A percentile compares a stretch with the other conserved stretches of the same genome.
Evolutionary conservation across 2,888 invertebrate species (phyloP).

Genomic region (Calameuta pallipes): DNA sequence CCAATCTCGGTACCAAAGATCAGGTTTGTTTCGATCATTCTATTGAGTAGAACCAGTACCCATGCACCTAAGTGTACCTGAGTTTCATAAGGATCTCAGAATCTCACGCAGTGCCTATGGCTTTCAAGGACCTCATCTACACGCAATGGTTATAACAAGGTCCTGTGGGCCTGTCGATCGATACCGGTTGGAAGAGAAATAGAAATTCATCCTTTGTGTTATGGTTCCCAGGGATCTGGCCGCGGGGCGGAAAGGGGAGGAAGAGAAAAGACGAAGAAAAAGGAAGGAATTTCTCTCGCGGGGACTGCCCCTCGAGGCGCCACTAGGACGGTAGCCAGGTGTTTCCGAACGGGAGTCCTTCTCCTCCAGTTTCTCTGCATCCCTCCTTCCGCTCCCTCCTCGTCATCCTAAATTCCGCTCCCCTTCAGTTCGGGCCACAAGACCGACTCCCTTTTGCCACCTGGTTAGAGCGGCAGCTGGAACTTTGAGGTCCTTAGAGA

Average conservation of each 20-base stretch:
- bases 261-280: slow-evolving; percentile 37
- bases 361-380: slow-evolving; percentile 7
- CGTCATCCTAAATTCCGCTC: slow-evolving; percentile 1
- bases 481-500: slow-evolving; percentile 27
- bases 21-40: background rate
- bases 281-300: slow-evolving; percentile 40
- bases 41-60: background rate
- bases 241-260: slow-evolving; percentile 36
- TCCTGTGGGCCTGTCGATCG: slow-evolving; percentile 49
- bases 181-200: slow-evolving; percentile 5
- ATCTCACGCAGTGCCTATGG: slow-evolving; percentile 81
- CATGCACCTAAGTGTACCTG: background rate
- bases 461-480: slow-evolving; percentile 49
- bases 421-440: slow-evolving; percentile 4
- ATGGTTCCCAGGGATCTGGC: slow-evolving; percentile 48
- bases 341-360: slow-evolving; percentile 33
- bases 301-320: slow-evolving; percentile 40
- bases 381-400: slow-evolving; percentile 2
- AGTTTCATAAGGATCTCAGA: background rate
- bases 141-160: slow-evolving; percentile 67
- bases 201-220: slow-evolving; percentile 8
- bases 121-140: slow-evolving; percentile 77
- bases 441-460: slow-evolving; percentile 41
- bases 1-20: background rate
- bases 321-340: slow-evolving; percentile 55